phyloP scores from a whole-genome alignment of 2,113 vertebrate species.

The Aythya baeri region DNA sequence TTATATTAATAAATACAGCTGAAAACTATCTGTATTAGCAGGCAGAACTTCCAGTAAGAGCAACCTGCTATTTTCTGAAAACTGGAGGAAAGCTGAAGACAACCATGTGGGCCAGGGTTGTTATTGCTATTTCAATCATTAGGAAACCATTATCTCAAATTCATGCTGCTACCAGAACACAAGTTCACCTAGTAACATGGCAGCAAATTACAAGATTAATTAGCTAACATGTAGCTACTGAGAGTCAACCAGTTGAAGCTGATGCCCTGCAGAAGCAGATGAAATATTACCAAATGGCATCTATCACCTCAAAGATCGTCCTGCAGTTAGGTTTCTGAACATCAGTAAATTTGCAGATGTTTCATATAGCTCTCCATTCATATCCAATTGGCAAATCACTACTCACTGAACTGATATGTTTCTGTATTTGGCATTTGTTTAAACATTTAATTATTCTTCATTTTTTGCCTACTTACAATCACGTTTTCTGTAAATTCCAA shows the following conservation, averaged over 20 bases:
- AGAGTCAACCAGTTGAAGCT: not conserved
- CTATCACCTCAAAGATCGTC: not conserved
- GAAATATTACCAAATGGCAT: not conserved
- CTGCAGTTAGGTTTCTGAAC: not conserved
- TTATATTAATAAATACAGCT: not conserved
- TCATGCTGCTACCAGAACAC: conserved; percentile 25
- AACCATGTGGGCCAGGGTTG: not conserved
- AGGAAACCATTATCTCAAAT: conserved; percentile 18
- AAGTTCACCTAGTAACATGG: not conserved
- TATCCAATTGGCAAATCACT: not conserved
- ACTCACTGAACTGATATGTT: fast-evolving
- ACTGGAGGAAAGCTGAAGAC: not conserved
- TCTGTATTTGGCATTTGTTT: not conserved
- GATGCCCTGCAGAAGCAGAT: not conserved
- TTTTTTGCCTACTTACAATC: not conserved
- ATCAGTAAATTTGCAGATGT: not conserved
- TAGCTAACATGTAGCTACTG: conserved; percentile 21
- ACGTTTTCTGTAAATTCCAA: not conserved
- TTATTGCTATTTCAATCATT: not conserved
- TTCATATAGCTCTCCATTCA: not conserved
- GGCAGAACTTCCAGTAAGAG: not conserved
- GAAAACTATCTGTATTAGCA: not conserved
- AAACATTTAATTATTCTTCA: not conserved
- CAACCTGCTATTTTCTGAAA: not conserved
- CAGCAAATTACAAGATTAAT: conserved; percentile 49